phyloP scores from a whole-genome alignment of 2,888 invertebrate genomes.

The Steinernema hermaphroditum region DNA sequence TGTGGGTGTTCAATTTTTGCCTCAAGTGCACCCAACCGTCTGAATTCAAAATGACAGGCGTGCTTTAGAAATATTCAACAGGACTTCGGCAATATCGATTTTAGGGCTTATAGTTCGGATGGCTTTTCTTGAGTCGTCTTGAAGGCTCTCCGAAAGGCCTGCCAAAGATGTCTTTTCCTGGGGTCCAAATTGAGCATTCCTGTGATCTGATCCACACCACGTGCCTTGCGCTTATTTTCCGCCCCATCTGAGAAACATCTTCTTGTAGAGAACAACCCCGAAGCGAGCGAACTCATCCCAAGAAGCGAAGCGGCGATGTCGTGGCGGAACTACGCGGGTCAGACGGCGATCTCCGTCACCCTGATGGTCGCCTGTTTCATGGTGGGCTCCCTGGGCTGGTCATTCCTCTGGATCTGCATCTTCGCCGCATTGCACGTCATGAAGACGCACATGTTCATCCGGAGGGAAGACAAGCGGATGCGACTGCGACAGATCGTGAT shows the following conservation, averaged over 20 bases:
- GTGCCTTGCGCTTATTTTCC: no score
- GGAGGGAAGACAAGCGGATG: conserved; percentile 50
- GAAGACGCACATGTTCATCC: conserved; percentile 63
- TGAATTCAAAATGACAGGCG: no score
- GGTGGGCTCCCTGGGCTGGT: conserved; percentile 49
- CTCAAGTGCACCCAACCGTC: no score
- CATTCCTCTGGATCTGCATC: conserved; percentile 56
- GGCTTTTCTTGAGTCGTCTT: no score
- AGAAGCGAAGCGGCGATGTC: conserved; percentile 43
- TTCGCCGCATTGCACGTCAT: conserved; percentile 58
- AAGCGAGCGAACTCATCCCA: neutral
- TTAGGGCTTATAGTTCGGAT: no score
- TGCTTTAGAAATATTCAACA: no score
- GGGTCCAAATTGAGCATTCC: no score
- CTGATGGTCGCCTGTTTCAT: conserved; percentile 47
- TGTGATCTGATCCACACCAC: no score
- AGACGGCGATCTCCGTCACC: conserved; percentile 48
- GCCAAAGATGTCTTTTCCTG: no score
- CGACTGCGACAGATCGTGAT: conserved; percentile 40
- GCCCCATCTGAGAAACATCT: neutral
- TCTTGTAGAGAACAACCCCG: conserved; percentile 9
- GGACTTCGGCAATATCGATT: no score
- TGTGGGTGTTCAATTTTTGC: no score
- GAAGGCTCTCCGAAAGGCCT: no score
- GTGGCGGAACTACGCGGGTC: conserved; percentile 56